phyloP scores from a whole-genome alignment of 1,140 invertebrate genomes.

The Sitobion miscanthi region DNA sequence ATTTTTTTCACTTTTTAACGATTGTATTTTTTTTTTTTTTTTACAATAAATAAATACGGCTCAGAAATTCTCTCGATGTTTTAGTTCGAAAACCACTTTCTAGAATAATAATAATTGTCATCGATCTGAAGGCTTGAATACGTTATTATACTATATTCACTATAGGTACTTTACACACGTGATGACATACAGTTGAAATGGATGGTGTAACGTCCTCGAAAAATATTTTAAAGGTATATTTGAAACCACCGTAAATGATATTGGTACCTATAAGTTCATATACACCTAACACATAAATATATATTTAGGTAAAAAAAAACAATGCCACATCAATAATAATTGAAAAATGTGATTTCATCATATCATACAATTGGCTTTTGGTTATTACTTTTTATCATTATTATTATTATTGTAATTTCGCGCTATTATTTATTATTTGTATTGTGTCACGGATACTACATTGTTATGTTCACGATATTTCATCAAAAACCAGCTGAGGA shows the following conservation, averaged over 20 bases:
- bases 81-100: background rate
- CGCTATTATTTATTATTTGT: background rate
- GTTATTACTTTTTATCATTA: constrained; percentile 24
- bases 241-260: background rate
- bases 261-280: background rate
- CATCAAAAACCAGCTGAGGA: background rate
- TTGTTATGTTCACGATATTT: constrained; percentile 10
- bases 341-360: background rate
- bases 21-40: background rate
- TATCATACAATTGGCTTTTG: background rate
- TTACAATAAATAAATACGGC: background rate
- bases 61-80: background rate
- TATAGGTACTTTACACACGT: background rate
- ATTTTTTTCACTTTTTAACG: background rate
- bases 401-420: constrained; percentile 15
- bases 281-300: background rate
- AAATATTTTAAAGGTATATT: background rate
- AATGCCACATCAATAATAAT: background rate
- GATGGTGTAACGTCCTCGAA: background rate
- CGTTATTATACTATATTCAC: no score
- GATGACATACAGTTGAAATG: background rate
- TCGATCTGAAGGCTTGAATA: background rate
- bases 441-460: constrained; percentile 19
- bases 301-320: background rate
- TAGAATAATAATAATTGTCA: constrained; percentile 1